phyloP scores from a whole-genome alignment of 1,140 invertebrate genomes.

The Leptinotarsa undecemlineata region DNA sequence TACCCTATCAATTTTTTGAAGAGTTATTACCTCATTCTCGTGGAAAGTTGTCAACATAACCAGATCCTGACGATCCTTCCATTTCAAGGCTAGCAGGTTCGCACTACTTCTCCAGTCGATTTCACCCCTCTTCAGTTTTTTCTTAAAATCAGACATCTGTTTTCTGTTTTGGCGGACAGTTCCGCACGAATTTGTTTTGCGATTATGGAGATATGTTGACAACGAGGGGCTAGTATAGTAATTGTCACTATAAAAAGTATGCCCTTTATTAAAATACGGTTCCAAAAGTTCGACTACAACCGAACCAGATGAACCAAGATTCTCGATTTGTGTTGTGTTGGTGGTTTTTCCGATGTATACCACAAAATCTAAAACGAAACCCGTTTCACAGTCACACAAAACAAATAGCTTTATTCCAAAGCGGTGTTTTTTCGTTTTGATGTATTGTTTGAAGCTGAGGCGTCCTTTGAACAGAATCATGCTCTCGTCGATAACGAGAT shows the following conservation, averaged over 20 bases:
- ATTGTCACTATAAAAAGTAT: conserved; percentile 35
- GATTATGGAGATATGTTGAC: conserved; percentile 17
- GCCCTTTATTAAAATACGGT: conserved; percentile 43
- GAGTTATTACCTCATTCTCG: conserved; percentile 27
- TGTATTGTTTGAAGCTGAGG: conserved; percentile 51
- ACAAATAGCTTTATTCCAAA: conserved; percentile 54
- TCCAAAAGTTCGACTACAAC: conserved; percentile 44
- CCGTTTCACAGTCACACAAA: conserved; percentile 47
- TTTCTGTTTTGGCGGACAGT: conserved; percentile 7
- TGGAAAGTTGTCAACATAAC: conserved; percentile 45
- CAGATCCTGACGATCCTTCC: conserved; percentile 45
- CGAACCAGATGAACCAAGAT: conserved; percentile 41
- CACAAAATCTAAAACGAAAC: conserved; percentile 49
- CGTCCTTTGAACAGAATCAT: conserved; percentile 48
- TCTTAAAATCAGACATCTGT: conserved; percentile 19
- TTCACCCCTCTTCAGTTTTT: conserved; percentile 38
- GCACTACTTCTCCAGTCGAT: conserved; percentile 33
- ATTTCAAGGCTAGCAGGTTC: conserved; percentile 45
- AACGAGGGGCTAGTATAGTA: conserved; percentile 21
- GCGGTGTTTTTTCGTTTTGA: conserved; percentile 46
- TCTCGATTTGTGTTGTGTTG: conserved; percentile 32
- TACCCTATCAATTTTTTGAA: conserved; percentile 30
- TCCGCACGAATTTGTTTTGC: conserved; percentile 31
- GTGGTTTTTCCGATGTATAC: conserved; percentile 48
- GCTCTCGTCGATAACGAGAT: conserved; percentile 45